Conservation (phyloP, 2,113 vertebrate genomes). For the Pseudolaguvia tuberculata region DNA sequence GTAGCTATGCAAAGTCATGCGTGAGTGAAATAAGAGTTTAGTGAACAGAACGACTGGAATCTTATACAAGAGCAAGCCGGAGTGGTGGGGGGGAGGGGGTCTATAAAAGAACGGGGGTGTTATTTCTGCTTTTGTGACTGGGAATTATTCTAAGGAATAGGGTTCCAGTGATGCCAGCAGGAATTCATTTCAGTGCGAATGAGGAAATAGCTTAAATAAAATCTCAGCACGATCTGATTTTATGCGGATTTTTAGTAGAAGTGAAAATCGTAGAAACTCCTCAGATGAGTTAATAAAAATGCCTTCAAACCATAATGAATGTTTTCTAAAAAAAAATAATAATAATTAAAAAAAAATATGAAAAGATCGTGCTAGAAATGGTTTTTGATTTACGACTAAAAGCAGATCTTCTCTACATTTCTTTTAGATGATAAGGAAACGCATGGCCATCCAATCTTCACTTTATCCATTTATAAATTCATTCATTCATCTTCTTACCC, state of each 20-base stretch:
- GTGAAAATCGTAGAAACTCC: neutral
- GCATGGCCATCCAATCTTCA: too few relatives aligned
- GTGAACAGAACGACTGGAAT: slow-evolving; percentile 9
- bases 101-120: neutral
- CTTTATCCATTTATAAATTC: too few relatives aligned
- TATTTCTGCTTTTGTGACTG: neutral
- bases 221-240: neutral
- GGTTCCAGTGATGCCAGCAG: neutral
- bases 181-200: neutral
- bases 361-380: neutral
- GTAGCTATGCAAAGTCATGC: neutral
- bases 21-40: neutral
- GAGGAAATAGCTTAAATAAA: neutral
- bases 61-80: neutral
- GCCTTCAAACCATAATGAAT: neutral
- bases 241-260: neutral
- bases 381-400: neutral
- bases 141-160: neutral
- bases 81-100: neutral
- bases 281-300: neutral
- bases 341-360: neutral
- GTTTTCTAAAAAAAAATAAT: neutral
- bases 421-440: neutral
- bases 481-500: too few relatives aligned
- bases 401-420: neutral